A percentile compares a stretch with the other conserved stretches of the same genome.
Conservation (phyloP, 1,140 invertebrate species). For the Leptonema lineaticorne region DNA sequence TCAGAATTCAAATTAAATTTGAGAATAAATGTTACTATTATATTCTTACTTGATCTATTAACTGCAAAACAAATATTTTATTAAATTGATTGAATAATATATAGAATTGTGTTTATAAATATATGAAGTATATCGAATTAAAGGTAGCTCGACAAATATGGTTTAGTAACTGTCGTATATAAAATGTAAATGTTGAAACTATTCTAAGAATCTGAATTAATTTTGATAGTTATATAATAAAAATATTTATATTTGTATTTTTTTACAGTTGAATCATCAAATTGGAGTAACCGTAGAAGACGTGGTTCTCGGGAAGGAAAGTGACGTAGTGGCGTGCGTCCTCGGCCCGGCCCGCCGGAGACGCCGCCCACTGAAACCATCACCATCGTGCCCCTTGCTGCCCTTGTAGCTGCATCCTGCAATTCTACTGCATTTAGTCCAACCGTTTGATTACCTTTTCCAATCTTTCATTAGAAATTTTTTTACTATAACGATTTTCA, state of each 20-base stretch:
- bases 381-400: constrained; percentile 32
- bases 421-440: constrained; percentile 33
- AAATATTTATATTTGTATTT: neutral
- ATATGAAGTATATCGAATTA: no score
- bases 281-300: constrained; percentile 48
- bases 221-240: neutral
- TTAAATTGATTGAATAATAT: no score
- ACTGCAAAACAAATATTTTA: no score
- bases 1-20: no score
- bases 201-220: constrained; percentile 4
- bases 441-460: neutral
- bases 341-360: constrained; percentile 43
- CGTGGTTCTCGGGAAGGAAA: constrained; percentile 61
- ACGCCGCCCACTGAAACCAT: constrained; percentile 27
- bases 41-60: no score
- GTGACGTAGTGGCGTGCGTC: constrained; percentile 57
- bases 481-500: no score
- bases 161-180: neutral
- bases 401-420: constrained; percentile 41
- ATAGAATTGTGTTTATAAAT: no score
- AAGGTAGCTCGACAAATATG: no score
- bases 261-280: constrained; percentile 45
- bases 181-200: neutral
- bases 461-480: no score
- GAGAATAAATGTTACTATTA: no score